phyloP scores from a whole-genome alignment of 2,888 invertebrate genomes.

The Geotrupes spiniger region DNA sequence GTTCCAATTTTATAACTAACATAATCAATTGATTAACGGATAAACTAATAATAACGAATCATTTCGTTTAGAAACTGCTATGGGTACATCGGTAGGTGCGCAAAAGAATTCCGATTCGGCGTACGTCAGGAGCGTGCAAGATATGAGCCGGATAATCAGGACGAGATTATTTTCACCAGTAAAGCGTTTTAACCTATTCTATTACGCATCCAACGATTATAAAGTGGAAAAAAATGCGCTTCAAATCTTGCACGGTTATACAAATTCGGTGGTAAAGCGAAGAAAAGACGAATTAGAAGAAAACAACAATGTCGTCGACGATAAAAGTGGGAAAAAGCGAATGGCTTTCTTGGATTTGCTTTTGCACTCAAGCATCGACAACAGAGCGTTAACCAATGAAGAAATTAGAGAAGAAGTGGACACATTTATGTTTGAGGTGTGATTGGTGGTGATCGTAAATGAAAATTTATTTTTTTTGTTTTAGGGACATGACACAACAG shows the following conservation, averaged over 20 bases:
- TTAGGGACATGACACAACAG: constrained; percentile 34
- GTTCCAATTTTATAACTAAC: no score
- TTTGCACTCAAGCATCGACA: constrained; percentile 23
- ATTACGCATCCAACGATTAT: constrained; percentile 58
- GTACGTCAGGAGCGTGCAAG: constrained; percentile 72
- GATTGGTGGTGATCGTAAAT: no score
- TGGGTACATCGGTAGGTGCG: constrained; percentile 75
- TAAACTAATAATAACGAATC: no score
- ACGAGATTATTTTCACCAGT: constrained; percentile 46
- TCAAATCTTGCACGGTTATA: constrained; percentile 53
- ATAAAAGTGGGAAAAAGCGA: constrained; percentile 18
- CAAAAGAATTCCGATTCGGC: constrained; percentile 66
- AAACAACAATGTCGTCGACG: constrained; percentile 39
- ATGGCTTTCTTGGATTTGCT: constrained; percentile 28
- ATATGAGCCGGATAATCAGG: constrained; percentile 41
- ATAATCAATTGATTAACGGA: no score
- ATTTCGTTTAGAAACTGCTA: constrained; percentile 80
- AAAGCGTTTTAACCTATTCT: constrained; percentile 53
- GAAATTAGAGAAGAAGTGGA: constrained; percentile 42
- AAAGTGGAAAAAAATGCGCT: constrained; percentile 54
- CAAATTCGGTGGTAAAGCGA: constrained; percentile 41
- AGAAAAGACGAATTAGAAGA: constrained; percentile 22
- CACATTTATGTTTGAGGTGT: constrained; percentile 30
- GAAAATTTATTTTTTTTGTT: no score
- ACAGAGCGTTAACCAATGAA: constrained; percentile 62